Conservation (phyloP, 1,140 invertebrate genomes). For the Drosophila nikananu region DNA sequence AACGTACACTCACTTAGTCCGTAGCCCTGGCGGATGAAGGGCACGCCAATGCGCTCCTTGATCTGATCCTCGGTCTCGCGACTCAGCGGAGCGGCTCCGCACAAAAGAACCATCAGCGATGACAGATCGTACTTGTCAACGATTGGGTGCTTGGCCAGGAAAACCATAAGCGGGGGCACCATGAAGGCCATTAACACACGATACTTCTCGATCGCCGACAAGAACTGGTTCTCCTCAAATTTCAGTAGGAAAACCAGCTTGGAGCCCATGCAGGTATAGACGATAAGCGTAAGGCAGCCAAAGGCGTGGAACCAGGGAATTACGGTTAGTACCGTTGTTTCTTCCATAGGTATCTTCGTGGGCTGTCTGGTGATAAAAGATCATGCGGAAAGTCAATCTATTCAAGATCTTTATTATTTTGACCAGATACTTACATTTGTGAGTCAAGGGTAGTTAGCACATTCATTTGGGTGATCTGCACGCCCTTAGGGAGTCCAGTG, state of each 20-base stretch:
- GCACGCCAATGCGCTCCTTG: constrained; percentile 85
- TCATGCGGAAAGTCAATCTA: background rate
- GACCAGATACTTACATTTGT: constrained; percentile 86
- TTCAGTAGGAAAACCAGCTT: constrained; percentile 88
- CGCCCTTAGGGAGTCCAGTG: constrained; percentile 94
- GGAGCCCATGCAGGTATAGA: constrained; percentile 86
- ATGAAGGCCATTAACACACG: constrained; percentile 87
- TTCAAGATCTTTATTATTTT: background rate
- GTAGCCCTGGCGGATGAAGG: constrained; percentile 88
- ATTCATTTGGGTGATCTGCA: constrained; percentile 92
- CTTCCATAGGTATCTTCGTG: constrained; percentile 55
- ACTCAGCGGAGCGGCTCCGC: constrained; percentile 86
- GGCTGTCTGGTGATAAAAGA: constrained; percentile 50
- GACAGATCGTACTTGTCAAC: constrained; percentile 88
- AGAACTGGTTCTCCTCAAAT: constrained; percentile 89
- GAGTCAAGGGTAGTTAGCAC: constrained; percentile 86
- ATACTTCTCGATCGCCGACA: constrained; percentile 88
- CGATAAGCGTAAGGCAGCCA: constrained; percentile 87
- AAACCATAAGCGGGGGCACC: constrained; percentile 89
- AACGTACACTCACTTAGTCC: too few relatives aligned
- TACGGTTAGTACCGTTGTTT: constrained; percentile 84
- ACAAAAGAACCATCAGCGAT: constrained; percentile 87
- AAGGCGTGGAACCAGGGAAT: constrained; percentile 90
- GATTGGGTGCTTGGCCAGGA: constrained; percentile 88
- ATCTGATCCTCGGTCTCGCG: constrained; percentile 84